A percentile compares a stretch with the other conserved stretches of the same genome.
phyloP scores from a whole-genome alignment of 2,797 vertebrate genomes.

The Arctocebus calabarensis region DNA sequence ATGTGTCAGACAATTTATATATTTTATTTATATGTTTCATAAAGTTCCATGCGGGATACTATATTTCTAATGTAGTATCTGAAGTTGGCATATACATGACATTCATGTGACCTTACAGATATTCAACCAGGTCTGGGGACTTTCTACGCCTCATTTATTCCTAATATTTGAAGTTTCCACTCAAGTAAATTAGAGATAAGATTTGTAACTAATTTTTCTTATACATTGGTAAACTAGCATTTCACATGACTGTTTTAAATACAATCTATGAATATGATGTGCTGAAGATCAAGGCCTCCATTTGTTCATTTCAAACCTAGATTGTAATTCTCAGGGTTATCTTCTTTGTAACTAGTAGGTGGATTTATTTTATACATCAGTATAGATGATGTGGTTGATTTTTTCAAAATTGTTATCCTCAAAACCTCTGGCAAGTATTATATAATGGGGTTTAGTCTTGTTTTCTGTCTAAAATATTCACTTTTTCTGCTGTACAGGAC shows the following conservation, averaged over 20 bases:
- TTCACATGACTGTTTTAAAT: not conserved
- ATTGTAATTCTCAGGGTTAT: not conserved
- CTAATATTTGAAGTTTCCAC: not conserved
- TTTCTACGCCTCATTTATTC: not conserved
- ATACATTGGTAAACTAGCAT: not conserved
- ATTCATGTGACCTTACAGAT: not conserved
- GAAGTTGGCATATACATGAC: not conserved
- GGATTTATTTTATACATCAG: not conserved
- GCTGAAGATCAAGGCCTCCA: not conserved
- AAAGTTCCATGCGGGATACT: not conserved
- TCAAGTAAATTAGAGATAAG: not conserved
- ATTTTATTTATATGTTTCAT: not conserved
- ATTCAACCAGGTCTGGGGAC: not conserved
- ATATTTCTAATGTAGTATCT: not conserved
- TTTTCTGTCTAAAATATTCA: not conserved
- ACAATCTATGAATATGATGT: not conserved
- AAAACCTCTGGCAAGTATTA: not conserved
- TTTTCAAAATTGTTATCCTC: not conserved
- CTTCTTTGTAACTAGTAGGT: not conserved
- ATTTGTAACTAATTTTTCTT: not conserved
- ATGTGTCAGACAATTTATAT: not conserved
- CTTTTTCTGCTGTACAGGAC: not conserved
- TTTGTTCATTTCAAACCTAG: not conserved
- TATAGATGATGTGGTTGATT: not conserved
- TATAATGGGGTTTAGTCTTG: fast-evolving